Conservation (phyloP, 2,113 vertebrate species). For the Onychostoma macrolepis region DNA sequence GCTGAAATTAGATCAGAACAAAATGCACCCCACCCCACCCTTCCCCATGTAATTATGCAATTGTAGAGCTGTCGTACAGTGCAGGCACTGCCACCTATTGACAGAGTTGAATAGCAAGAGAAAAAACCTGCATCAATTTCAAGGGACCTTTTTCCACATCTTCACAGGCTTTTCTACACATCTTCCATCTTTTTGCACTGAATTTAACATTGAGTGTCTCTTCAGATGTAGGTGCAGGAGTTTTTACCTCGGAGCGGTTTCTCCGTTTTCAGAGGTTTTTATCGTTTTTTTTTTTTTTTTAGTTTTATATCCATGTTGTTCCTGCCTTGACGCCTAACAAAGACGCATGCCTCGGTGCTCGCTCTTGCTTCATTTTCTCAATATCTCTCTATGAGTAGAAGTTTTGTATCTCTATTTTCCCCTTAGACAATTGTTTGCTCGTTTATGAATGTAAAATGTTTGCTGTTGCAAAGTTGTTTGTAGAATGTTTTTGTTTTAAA, state of each 20-base stretch:
- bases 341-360: background rate
- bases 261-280: background rate
- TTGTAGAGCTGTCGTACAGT: slow-evolving; percentile 69
- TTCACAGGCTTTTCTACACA: background rate
- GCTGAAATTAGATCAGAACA: background rate
- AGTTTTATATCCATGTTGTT: background rate
- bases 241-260: background rate
- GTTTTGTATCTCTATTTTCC: slow-evolving; percentile 32
- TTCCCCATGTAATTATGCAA: slow-evolving; percentile 51
- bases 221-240: slow-evolving; percentile 18
- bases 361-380: background rate
- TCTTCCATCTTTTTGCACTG: slow-evolving; percentile 4
- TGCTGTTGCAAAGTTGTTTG: slow-evolving; percentile 65
- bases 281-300: background rate
- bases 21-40: background rate
- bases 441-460: slow-evolving; percentile 65
- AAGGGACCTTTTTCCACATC: slow-evolving; percentile 50
- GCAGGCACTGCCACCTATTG: slow-evolving; percentile 79
- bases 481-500: slow-evolving; percentile 70
- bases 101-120: slow-evolving; percentile 66
- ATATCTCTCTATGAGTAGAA: slow-evolving; percentile 23
- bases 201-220: background rate
- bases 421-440: slow-evolving; percentile 64
- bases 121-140: slow-evolving; percentile 56
- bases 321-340: background rate